Evolutionary conservation across 2,888 invertebrate genomes (phyloP).

Genomic region (Drosophila helvetica): DNA sequence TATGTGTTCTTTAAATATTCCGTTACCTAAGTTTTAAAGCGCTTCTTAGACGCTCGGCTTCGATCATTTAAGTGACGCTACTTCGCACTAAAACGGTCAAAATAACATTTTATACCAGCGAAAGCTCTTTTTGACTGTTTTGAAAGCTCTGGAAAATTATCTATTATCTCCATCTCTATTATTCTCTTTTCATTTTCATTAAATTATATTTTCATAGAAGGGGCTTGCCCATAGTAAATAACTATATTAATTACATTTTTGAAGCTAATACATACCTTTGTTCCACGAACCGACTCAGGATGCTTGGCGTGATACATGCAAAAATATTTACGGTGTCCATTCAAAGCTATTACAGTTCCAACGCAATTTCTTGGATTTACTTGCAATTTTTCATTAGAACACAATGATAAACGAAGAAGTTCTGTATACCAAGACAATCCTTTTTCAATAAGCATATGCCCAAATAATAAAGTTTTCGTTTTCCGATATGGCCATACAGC

Average conservation of each 20-base stretch:
- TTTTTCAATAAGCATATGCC: slow-evolving; percentile 95
- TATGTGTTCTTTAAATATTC: no score
- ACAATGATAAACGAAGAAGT: slow-evolving; percentile 93
- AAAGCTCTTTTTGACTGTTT: no score
- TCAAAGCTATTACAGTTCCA: slow-evolving; percentile 97
- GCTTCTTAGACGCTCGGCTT: no score
- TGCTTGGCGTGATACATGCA: slow-evolving; percentile 99
- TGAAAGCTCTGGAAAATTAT: no score
- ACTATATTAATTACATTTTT: neutral
- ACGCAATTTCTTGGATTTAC: slow-evolving; percentile 98
- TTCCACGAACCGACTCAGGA: slow-evolving; percentile 89
- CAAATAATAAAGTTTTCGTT: slow-evolving; percentile 98
- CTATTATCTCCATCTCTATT: no score
- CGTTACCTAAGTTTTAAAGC: no score
- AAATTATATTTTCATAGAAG: no score
- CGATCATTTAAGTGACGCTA: no score
- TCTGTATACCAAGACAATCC: slow-evolving; percentile 97
- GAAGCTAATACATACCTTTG: slow-evolving; percentile 85
- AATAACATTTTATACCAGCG: no score
- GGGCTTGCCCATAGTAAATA: neutral
- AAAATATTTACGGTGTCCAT: slow-evolving; percentile 98
- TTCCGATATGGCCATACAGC: slow-evolving; percentile 98
- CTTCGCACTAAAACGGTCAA: no score
- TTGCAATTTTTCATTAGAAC: slow-evolving; percentile 91
- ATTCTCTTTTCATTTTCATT: no score